Evolutionary conservation across 2,888 invertebrate genomes (phyloP), one percentile per base, ranked within the genome.

Genomic region (Mythimna pallens): DNA sequence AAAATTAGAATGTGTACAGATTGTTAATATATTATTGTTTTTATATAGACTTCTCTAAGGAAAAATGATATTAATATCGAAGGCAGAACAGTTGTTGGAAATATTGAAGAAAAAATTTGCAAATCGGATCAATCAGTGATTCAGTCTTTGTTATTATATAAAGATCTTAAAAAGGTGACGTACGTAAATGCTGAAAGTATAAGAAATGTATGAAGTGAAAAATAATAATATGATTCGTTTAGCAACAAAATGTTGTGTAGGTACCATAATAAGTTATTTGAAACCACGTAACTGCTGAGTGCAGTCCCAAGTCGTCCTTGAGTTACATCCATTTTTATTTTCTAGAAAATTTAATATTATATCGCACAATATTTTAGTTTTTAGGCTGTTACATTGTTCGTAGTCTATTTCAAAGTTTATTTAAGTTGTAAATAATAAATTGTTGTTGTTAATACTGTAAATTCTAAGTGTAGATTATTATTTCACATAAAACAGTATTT

Each of bases 401-500:
- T 90, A 89, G 89, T 88, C 75, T 87, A 88, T 89, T 79, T 78
- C 78, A 87, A 84, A 88, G 78, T 88, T 80, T 86, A 85, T 82
- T 52, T 90, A 90, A 89, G 90, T 87, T 90, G 91, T 90, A 90
- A 88, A 90, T 90, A 90, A 89, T 87, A 40, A 34, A 82, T 89
- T 87, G 88, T 92, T 89, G 87, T 89, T 92, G 89, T 89, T 87
- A 83, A 84, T 81, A 88, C 83, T 87, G 87, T 89, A 90, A 88
- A 87, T 84, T 82, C 85, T 89, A 88, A 87, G 84, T 70, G 81
- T 87, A 90, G 83, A 83, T 83, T 82, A 75, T 83, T 82, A 82
- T 82, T 78, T 80, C 86, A 81, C 84, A 85, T 86, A 87, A 87
- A 88, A 85, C 94, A 94, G 94, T 94, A 94, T 95, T 94, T 93